These are phyloP conservation scores for Daphoenositta chrysoptera DNA, from an alignment of 2,113 vertebrate species.

Conservation along the genomic window DNA sequence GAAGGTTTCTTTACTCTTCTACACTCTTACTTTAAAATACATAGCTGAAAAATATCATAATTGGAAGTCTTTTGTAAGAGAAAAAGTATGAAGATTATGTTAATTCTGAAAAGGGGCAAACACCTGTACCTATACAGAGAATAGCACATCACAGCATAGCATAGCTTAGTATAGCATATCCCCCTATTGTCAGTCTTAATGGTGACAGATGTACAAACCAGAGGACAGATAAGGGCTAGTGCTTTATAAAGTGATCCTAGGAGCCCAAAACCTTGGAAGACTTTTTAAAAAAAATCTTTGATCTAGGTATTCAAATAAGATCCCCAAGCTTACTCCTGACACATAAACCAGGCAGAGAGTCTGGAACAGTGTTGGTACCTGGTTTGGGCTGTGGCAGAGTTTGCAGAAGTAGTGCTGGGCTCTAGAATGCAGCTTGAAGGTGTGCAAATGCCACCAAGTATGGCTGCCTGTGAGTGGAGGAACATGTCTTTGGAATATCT, in stretches of 20 bases:
- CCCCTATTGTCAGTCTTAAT: background rate
- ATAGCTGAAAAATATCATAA: background rate
- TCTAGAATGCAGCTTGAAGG: background rate
- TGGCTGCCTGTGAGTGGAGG: fast-evolving
- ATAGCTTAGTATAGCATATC: background rate
- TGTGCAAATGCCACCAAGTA: background rate
- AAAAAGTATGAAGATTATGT: background rate
- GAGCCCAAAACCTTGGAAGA: background rate
- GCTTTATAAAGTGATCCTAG: background rate
- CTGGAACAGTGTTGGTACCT: background rate
- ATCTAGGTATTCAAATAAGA: background rate
- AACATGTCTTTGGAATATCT: background rate
- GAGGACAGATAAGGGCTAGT: background rate
- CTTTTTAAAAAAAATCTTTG: background rate
- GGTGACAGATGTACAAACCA: background rate
- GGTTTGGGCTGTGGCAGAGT: background rate
- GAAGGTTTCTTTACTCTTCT: background rate
- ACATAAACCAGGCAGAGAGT: background rate
- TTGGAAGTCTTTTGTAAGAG: background rate
- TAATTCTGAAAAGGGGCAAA: background rate
- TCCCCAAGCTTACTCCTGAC: background rate
- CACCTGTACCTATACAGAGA: background rate
- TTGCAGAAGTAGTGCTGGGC: background rate
- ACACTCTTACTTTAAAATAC: background rate
- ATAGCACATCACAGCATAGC: background rate